A percentile compares a stretch with the other conserved stretches of the same genome.
Conservation (phyloP, 2,113 vertebrate species). For the Neodontobutis hainanensis region DNA sequence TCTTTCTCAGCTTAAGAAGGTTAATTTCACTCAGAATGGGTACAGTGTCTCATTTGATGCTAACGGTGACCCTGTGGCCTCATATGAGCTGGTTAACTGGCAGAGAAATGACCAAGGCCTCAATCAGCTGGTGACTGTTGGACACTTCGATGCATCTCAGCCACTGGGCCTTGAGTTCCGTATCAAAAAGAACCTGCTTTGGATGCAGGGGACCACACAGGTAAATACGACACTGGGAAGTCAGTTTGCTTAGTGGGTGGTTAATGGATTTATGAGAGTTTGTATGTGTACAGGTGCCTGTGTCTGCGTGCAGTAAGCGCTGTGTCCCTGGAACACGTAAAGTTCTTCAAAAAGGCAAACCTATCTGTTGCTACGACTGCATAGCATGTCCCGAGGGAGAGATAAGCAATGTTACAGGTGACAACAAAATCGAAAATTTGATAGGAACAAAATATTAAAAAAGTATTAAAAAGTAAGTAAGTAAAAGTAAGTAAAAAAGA, state of each 20-base stretch:
- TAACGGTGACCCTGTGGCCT: constrained; percentile 72
- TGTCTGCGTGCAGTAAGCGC: constrained; percentile 69
- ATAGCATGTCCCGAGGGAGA: constrained; percentile 75
- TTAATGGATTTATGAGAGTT: too few species aligned
- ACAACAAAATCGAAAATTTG: neutral
- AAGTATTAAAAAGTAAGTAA: too few species aligned
- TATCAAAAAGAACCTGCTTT: constrained; percentile 61
- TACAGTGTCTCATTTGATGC: constrained; percentile 69
- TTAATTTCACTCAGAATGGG: constrained; percentile 64
- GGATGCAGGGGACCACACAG: constrained; percentile 49
- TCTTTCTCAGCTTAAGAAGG: constrained; percentile 57
- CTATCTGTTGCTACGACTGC: constrained; percentile 74
- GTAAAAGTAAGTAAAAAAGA: too few species aligned
- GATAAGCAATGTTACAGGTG: constrained; percentile 76
- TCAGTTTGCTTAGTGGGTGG: neutral
- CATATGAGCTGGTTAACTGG: constrained; percentile 76
- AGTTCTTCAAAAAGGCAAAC: constrained; percentile 67
- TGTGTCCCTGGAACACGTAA: constrained; percentile 71
- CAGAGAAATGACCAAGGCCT: constrained; percentile 46
- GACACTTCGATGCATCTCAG: constrained; percentile 66
- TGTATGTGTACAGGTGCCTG: constrained; percentile 49
- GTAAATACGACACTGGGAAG: constrained; percentile 25
- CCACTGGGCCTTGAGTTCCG: constrained; percentile 56
- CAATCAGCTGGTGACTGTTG: constrained; percentile 61
- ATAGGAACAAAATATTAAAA: neutral